Evolutionary conservation across 92 coral and sea anemone genomes (phyloP).

Genomic region (Micromussa lordhowensis): DNA sequence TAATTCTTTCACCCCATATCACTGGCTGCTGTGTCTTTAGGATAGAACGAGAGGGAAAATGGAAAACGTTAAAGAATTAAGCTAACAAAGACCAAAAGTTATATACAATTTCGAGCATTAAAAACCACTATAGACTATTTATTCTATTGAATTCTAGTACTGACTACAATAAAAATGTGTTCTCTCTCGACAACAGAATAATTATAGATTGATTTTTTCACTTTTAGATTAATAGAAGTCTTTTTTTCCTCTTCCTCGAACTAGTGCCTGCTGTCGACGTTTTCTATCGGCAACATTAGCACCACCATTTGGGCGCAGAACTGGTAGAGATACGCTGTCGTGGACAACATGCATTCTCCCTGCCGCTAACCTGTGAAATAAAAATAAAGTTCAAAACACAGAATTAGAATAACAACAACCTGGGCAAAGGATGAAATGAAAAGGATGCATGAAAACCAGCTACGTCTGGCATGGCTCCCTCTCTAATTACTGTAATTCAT

Average conservation of each 20-base stretch:
- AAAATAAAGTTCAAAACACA: neutral
- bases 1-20: slow-evolving; percentile 24
- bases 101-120: slow-evolving; percentile 23
- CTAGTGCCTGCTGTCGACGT: slow-evolving; percentile 94
- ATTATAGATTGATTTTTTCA: neutral
- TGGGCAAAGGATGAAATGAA: neutral
- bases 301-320: slow-evolving; percentile 84
- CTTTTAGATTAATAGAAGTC: slow-evolving; percentile 55
- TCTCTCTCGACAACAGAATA: neutral
- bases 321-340: slow-evolving; percentile 93
- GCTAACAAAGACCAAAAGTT: neutral
- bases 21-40: neutral
- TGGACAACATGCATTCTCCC: slow-evolving; percentile 71
- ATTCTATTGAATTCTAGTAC: neutral
- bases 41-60: neutral
- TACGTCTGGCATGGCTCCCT: too few relatives aligned
- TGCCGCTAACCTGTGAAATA: slow-evolving; percentile 66
- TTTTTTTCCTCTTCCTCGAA: slow-evolving; percentile 83
- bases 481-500: too few relatives aligned
- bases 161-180: slow-evolving; percentile 28
- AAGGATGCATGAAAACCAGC: too few relatives aligned
- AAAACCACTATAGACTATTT: neutral
- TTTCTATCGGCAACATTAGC: slow-evolving; percentile 87
- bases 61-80: neutral
- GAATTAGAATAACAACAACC: neutral